Percentiles rank a stretch among this genome's conserved stretches.
Conservation (phyloP, 2,113 vertebrate species). For the Misgurnus mizolepis region DNA sequence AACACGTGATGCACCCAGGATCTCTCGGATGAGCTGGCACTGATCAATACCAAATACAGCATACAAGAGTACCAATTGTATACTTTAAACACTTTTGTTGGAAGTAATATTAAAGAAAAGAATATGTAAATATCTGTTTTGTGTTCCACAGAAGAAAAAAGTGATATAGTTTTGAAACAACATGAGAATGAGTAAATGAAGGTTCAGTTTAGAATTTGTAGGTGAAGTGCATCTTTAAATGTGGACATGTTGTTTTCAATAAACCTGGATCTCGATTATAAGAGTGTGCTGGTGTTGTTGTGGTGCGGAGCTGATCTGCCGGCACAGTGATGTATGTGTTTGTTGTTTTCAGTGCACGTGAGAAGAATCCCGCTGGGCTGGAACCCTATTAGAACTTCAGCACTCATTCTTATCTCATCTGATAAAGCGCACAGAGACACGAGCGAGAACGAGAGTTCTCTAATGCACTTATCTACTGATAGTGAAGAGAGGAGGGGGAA, state of each 20-base stretch:
- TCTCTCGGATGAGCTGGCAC: no score
- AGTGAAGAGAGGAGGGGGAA: constrained; percentile 26
- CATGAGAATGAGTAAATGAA: no score
- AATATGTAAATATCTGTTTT: no score
- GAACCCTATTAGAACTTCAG: constrained; percentile 55
- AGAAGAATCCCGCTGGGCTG: constrained; percentile 52
- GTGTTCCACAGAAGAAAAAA: no score
- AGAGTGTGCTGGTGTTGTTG: constrained; percentile 26
- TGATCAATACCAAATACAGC: no score
- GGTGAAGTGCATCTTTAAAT: background rate
- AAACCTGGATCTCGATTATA: background rate
- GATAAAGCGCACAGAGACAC: constrained; percentile 52
- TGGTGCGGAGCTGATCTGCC: constrained; percentile 1
- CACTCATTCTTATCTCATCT: constrained; percentile 58
- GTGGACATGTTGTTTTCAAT: background rate
- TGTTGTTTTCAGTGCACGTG: constrained; percentile 55
- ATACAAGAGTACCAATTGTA: no score
- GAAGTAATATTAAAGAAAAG: no score
- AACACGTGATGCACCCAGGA: no score
- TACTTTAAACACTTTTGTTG: no score
- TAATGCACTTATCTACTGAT: constrained; percentile 46
- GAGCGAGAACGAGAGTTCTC: constrained; percentile 49
- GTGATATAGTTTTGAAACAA: no score
- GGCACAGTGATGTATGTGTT: constrained; percentile 57
- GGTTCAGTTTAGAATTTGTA: no score